Evolutionary conservation across 2,888 invertebrate genomes (phyloP), one percentile per base, ranked within the genome.

Genomic region (Muschampia plurimacula): DNA sequence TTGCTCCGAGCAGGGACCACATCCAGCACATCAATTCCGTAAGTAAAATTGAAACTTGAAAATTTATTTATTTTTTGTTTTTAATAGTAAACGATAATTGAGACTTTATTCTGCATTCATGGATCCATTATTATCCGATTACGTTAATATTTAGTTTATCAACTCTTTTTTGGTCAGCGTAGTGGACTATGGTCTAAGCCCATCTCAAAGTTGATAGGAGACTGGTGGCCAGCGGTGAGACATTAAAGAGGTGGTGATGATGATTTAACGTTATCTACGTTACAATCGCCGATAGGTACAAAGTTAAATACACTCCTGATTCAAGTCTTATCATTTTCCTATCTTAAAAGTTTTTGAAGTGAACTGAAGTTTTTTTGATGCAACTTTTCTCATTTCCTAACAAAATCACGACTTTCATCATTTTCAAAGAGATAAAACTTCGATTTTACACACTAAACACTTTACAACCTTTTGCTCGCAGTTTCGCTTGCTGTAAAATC

Each of bases 1-100:
- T 10, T 96, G 96, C 85, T 96, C 96, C 69, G 96, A 96, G 83
- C 96, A 96, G 83, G 96, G 96, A 13, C 96, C 96, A n/a, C 96
- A 96, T 89, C 96, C 96, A 55, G 95, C 95, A 44, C 89, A 92
- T 36, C 89, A 88, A 75, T 84, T 92, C 77, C 90, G 94, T 93
- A 82, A 93, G 93, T 68, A 55, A 63, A 3, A 15, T 15, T 55
- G 10, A 49, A 10, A 49, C n/a, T 46, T 39, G 7, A 52, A n/a
- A 52, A 5, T n/a, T 55, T 9, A 8, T 4, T 15, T 15, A 55
- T 6, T n/a, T 22, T 8, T 55, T 1, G 22, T 55, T 55, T 55
- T 15, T 15, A 22, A 15, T 22, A 1, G 12, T n/a, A 10, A 32
- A 32, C 4, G 32, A 32, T 32, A 32, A 32, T 4, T 32, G 32